Percentiles rank a stretch among this genome's conserved stretches.
phyloP scores from a whole-genome alignment of 2,797 vertebrate genomes.

The Cyclura pinguis region DNA sequence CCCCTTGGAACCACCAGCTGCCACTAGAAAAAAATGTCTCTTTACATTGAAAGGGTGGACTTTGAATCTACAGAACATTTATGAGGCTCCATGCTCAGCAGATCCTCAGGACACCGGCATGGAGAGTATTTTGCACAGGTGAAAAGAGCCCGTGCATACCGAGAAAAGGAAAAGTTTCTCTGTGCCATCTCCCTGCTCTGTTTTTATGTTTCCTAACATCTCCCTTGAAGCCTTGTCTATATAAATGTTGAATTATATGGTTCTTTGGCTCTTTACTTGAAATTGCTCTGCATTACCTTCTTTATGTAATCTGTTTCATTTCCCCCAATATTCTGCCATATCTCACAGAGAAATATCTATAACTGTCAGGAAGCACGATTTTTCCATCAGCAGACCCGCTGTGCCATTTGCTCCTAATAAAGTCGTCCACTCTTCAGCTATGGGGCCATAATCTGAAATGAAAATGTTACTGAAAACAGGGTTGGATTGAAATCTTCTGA shows the following conservation, averaged over 20 bases:
- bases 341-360: slow-evolving; percentile 56
- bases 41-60: background rate
- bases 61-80: too few species aligned
- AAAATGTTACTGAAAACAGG: slow-evolving; percentile 47
- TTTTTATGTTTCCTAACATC: slow-evolving; percentile 22
- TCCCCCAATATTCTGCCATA: slow-evolving; percentile 54
- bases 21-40: background rate
- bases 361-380: slow-evolving; percentile 54
- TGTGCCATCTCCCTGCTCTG: background rate
- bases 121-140: background rate
- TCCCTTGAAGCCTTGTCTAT: slow-evolving; percentile 65
- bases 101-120: background rate
- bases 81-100: background rate
- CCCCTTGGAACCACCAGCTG: too few species aligned
- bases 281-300: slow-evolving; percentile 66
- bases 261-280: slow-evolving; percentile 65
- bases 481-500: slow-evolving; percentile 40
- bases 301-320: slow-evolving; percentile 64
- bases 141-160: background rate
- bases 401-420: slow-evolving; percentile 47
- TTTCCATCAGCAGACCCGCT: slow-evolving; percentile 52
- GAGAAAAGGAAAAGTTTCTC: slow-evolving; percentile 26
- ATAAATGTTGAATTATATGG: slow-evolving; percentile 66
- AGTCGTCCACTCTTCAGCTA: slow-evolving; percentile 58
- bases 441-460: slow-evolving; percentile 64